These are phyloP conservation scores for Dugesia japonica DNA, from an alignment of 2,888 invertebrate species.

Conservation along the genomic window DNA sequence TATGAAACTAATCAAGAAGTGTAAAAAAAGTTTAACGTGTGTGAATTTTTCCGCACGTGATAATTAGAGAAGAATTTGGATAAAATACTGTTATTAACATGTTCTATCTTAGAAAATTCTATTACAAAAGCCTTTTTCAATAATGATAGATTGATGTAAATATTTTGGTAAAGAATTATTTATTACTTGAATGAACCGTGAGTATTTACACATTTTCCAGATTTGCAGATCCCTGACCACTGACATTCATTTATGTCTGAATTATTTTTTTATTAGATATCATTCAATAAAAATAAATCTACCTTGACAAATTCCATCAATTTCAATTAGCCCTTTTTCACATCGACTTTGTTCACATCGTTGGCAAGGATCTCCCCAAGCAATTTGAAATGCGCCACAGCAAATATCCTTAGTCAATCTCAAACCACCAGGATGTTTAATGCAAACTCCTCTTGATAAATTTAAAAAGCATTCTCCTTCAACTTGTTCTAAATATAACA, in stretches of 20 bases:
- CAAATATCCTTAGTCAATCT: background rate
- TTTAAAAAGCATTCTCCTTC: slow-evolving; percentile 23
- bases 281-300: background rate
- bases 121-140: no score
- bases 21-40: no score
- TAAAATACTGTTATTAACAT: no score
- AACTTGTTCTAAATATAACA: background rate
- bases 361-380: slow-evolving; percentile 28
- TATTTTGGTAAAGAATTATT: no score
- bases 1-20: no score
- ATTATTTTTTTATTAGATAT: no score
- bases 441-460: slow-evolving; percentile 11
- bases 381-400: slow-evolving; percentile 25
- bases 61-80: no score
- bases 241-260: no score
- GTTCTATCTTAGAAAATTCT: no score
- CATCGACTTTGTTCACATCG: background rate
- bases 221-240: background rate
- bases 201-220: background rate
- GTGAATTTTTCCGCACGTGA: no score
- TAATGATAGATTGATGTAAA: no score
- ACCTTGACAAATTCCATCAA: slow-evolving; percentile 29
- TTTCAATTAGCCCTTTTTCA: background rate
- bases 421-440: background rate
- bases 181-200: background rate